phyloP scores from a whole-genome alignment of 2,888 invertebrate genomes.

The Brachypalpus laphriformis region DNA sequence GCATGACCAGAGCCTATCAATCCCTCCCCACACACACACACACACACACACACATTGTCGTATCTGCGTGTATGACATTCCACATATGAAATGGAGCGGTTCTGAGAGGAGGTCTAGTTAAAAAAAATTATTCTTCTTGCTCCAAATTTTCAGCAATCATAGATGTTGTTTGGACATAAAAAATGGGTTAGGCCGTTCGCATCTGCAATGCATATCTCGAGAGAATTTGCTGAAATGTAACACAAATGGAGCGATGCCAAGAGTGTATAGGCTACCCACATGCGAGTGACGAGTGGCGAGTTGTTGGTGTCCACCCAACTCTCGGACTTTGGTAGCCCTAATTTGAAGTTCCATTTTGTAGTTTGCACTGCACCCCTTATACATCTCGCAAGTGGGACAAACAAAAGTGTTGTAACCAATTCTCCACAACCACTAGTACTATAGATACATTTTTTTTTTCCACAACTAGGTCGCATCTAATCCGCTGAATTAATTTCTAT shows the following conservation, averaged over 20 bases:
- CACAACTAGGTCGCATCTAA: conserved; percentile 65
- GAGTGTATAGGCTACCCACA: conserved; percentile 28
- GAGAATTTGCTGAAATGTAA: neutral
- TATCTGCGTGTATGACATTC: conserved; percentile 9
- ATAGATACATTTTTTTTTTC: conserved; percentile 6
- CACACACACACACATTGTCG: neutral
- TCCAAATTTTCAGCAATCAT: conserved; percentile 38
- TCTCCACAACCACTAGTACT: conserved; percentile 38
- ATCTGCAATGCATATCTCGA: conserved; percentile 52
- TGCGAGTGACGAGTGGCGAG: neutral
- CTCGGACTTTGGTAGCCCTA: conserved; percentile 32
- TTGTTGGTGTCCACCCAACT: conserved; percentile 12
- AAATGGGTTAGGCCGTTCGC: conserved; percentile 58
- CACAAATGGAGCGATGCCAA: conserved; percentile 54
- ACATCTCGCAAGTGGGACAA: conserved; percentile 45
- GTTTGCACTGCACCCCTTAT: conserved; percentile 11
- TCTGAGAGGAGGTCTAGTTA: conserved; percentile 28
- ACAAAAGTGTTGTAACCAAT: conserved; percentile 61
- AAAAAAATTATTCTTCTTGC: conserved; percentile 30
- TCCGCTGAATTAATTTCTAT: conserved; percentile 64
- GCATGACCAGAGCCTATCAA: conserved; percentile 25
- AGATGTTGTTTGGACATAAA: conserved; percentile 10
- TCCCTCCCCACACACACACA: neutral
- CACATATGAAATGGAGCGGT: conserved; percentile 24
- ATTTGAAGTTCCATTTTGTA: conserved; percentile 35